Base-by-base conservation (phyloP, 2,113 vertebrate genomes). In the Leucopsar rothschildi region DNA sequence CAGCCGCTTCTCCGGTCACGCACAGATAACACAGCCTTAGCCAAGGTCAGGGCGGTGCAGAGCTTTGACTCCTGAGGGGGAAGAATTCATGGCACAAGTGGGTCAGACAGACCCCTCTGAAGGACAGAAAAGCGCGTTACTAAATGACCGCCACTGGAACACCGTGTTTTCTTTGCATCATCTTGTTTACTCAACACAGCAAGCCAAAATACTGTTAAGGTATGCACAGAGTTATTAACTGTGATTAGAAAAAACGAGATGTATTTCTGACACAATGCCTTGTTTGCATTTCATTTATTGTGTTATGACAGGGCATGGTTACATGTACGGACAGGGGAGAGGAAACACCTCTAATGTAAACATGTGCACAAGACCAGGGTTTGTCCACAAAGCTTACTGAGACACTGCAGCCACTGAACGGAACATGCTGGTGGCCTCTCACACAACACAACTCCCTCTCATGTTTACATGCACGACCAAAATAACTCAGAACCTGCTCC, bases 251-350 rank as follows among this genome's bases (percentile, higher is more conserved):
- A 50, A 42, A 61, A 40, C 27, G 6, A 6, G 24, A 57, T 39
- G 10, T 50, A 12, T 72, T 91, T 88, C 69, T 56, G 70, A 79
- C 52, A 82, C 52, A 10, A 57, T 0, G 61, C 92, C 79, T 75
- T 63, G 93, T 75, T 72, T 96, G 87, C 87, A 87, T 88, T 97
- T 97, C 16, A 14, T 98, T 97, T 97, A 85, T 92, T 96, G 80
- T 15, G 78, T 91, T 86, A 72, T 68, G 96, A 95, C 92, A 80
- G 92, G 73, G 72, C 19, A 80, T 19, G 84, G 55, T 93, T 97
- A 97, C 95, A 96, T 27, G 82, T 80, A 91, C 1, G 45, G 45
- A 61, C 33, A 82, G 82, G 76, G 27, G 57, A 73, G n/a, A 95
- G 37, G 47, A 63, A 86, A 91, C 63, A 83, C 17, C 45, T 65